phyloP scores from a whole-genome alignment of 2,113 vertebrate genomes.

The Chloroceryle aenea region DNA sequence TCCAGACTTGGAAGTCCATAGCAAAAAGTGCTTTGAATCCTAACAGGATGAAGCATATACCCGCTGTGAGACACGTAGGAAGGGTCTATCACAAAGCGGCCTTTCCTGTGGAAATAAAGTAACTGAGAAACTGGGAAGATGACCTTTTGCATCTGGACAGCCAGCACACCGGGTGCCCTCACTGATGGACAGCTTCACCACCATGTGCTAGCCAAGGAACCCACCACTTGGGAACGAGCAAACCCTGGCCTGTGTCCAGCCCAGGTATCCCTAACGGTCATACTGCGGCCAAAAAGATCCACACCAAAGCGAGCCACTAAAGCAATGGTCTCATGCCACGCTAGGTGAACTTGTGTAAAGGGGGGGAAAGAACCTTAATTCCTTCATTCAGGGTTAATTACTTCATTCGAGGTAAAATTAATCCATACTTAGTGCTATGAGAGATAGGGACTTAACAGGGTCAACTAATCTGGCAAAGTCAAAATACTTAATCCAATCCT shows the following conservation, averaged over 20 bases:
- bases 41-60: background rate
- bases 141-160: background rate
- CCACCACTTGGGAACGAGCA: background rate
- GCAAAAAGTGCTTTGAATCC: background rate
- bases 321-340: background rate
- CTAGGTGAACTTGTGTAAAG: background rate
- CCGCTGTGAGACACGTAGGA: background rate
- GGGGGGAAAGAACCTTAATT: too few relatives aligned
- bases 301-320: background rate
- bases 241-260: background rate
- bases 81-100: background rate
- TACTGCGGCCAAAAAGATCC: background rate
- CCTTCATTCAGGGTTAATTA: background rate
- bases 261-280: background rate
- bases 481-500: background rate
- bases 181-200: background rate
- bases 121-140: background rate
- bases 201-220: background rate
- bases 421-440: background rate
- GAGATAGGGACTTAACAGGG: background rate
- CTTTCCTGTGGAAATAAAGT: background rate
- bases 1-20: background rate
- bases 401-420: background rate
- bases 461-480: background rate
- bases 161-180: background rate